Percentiles rank a stretch among this genome's conserved stretches.
phyloP scores from a whole-genome alignment of 2,888 invertebrate genomes.

The Neoitamus cyanurus region DNA sequence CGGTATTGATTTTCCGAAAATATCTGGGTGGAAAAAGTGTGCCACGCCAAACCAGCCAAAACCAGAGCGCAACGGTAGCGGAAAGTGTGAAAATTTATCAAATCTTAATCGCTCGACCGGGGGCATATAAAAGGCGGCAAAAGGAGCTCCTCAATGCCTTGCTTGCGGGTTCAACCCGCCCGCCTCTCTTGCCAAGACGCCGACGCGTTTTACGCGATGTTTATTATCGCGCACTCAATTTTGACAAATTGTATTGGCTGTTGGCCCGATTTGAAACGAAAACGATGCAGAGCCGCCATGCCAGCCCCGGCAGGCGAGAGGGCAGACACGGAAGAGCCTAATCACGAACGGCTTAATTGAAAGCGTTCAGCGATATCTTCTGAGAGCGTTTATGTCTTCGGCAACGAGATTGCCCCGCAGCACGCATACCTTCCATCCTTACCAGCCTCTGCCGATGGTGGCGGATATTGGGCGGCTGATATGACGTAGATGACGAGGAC shows the following conservation, averaged over 20 bases:
- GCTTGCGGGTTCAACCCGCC: neutral
- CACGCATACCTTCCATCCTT: neutral
- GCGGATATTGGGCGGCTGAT: neutral
- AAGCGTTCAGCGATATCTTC: constrained; percentile 7
- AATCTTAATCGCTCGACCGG: neutral
- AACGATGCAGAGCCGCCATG: neutral
- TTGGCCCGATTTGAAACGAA: neutral
- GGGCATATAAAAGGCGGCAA: neutral
- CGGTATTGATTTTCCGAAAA: constrained; percentile 13
- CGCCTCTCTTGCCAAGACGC: neutral
- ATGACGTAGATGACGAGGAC: neutral
- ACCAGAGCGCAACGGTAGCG: neutral
- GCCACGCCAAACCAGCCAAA: neutral
- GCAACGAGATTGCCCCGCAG: neutral
- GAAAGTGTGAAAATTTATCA: neutral
- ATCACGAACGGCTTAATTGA: constrained; percentile 16
- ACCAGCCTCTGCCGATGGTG: neutral
- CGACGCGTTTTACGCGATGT: neutral
- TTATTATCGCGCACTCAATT: constrained; percentile 8
- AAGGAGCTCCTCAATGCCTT: neutral
- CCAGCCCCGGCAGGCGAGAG: neutral
- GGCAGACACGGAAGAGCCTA: neutral
- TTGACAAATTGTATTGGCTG: constrained; percentile 2
- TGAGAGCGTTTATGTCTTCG: neutral
- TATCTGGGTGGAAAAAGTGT: neutral